Percentiles rank a stretch among this genome's conserved stretches.
These are phyloP conservation scores for Vidua macroura DNA, from an alignment of 2,113 vertebrate genomes.

Conservation along the genomic window DNA sequence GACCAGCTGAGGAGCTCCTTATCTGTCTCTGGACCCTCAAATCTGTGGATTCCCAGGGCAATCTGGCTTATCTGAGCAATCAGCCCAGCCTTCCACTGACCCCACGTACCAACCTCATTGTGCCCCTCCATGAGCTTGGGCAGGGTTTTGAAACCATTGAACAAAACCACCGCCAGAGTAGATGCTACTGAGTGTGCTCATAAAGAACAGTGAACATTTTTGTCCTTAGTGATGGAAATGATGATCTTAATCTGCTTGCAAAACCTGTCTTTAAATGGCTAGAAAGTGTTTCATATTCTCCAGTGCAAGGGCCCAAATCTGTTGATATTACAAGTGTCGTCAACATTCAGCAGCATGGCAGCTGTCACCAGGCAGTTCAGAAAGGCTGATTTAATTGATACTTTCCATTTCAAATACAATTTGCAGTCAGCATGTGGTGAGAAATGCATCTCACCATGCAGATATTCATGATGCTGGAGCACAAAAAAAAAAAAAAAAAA, in stretches of 20 bases:
- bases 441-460: slow-evolving; percentile 64
- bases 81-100: neutral
- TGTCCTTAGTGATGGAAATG: neutral
- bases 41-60: neutral
- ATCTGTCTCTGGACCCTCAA: neutral
- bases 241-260: slow-evolving; percentile 8
- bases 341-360: slow-evolving; percentile 43
- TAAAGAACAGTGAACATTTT: neutral
- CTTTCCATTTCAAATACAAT: slow-evolving; percentile 67
- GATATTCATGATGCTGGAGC: slow-evolving; percentile 24
- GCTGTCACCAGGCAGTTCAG: slow-evolving; percentile 55
- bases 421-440: slow-evolving; percentile 52
- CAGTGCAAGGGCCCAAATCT: slow-evolving; percentile 24
- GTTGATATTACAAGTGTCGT: slow-evolving; percentile 35
- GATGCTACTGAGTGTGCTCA: neutral
- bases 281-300: slow-evolving; percentile 31
- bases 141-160: neutral
- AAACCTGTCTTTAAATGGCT: slow-evolving; percentile 7
- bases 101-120: accelerated
- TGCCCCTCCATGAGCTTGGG: neutral
- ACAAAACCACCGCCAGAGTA: neutral
- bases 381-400: slow-evolving; percentile 68
- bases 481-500: neutral
- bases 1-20: neutral
- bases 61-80: neutral